Base-by-base conservation (phyloP, 2,113 vertebrate genomes). In the Sciurus niger region DNA sequence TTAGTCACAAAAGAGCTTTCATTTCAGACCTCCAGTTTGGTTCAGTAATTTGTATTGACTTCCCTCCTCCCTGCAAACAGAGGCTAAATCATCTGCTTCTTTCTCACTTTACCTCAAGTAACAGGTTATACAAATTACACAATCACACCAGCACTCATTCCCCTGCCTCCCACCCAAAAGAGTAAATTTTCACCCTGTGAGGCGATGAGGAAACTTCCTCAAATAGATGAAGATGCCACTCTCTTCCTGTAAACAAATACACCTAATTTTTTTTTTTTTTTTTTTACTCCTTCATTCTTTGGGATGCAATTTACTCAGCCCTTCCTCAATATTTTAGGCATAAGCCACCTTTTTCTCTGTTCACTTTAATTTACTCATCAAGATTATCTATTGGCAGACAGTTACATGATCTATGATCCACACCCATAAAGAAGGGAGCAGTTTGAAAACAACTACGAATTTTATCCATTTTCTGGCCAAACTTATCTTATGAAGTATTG, bases 401-500 rank as follows among this genome's bases (percentile, higher is more conserved):
- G 97, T 95, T 97, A 94, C 93, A 24, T 98, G 97, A 98, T 98
- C 98, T 97, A 95, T 97, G 97, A 94, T 96, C 98, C 97, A 98
- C 89, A 97, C 97, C 97, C 97, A 97, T 51, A 97, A 96, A 98
- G 97, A 91, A 34, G 40, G 80, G 86, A 92, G 86, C 88, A 96
- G 85, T 97, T 97, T 95, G 97, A 97, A 98, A 96, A 93, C 88
- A 96, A 93, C 98, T 96, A 92, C 16, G 12, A 98, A 96, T 98
- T 98, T 98, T 98, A 97, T 97, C 97, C 98, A 84, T 98, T 98
- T 97, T 98, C 90, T 96, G 89, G 93, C 17, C 95, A 97, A 97
- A 98, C 92, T 73, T 98, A 98, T 99, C 98, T 98, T 98, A 98
- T 83, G 70, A 98, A 97, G 96, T 94, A 98, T 98, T 98, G 98